Conservation (phyloP, 2,888 invertebrate genomes). For the Eupithecia exiguata region DNA sequence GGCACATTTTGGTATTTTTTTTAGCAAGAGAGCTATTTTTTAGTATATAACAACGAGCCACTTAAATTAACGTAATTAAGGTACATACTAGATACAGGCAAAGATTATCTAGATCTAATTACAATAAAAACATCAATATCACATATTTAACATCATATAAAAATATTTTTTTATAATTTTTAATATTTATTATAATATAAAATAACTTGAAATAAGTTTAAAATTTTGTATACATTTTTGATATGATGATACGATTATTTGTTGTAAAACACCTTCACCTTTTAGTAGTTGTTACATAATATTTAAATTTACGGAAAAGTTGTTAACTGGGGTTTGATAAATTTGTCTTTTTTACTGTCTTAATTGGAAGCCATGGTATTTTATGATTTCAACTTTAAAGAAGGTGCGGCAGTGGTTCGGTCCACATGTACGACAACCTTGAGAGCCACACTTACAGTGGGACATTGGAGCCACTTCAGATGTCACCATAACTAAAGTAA, state of each 20-base stretch:
- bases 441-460: too few species aligned
- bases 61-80: background rate
- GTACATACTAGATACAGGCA: background rate
- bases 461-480: too few species aligned
- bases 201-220: conserved; percentile 23
- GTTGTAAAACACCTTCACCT: conserved; percentile 18
- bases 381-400: too few species aligned
- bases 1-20: conserved; percentile 40
- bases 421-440: too few species aligned
- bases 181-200: background rate
- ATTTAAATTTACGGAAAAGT: background rate
- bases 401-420: too few species aligned
- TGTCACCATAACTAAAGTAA: too few species aligned
- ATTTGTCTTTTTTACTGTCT: background rate
- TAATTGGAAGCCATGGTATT: too few species aligned
- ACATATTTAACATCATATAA: conserved; percentile 23
- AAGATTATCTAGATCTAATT: conserved; percentile 4
- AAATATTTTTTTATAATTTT: conserved; percentile 9
- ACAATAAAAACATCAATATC: conserved; percentile 39
- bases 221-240: conserved; percentile 5
- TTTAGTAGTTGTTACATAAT: background rate
- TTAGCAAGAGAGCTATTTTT: conserved; percentile 38
- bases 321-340: background rate
- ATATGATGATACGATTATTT: background rate
- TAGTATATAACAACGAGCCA: background rate